Percentiles rank a stretch among this genome's conserved stretches.
These are phyloP conservation scores for Channa striata DNA, from an alignment of 2,797 vertebrate species.

Conservation along the genomic window DNA sequence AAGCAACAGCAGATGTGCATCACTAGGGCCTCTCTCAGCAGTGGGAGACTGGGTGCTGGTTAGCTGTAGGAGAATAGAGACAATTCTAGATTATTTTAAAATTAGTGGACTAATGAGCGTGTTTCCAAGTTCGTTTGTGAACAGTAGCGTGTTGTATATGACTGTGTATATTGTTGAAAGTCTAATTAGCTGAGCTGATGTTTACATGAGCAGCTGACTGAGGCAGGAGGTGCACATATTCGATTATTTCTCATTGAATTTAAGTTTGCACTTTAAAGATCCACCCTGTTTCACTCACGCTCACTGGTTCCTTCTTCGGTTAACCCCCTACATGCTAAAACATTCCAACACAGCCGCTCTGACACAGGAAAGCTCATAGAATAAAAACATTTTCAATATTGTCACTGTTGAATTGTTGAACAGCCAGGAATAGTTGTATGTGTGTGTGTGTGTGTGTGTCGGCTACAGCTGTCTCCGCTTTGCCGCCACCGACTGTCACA, in stretches of 20 bases:
- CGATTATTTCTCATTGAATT: background rate
- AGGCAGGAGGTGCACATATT: background rate
- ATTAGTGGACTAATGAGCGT: background rate
- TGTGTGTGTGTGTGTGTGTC: no score
- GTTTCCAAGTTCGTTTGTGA: no score
- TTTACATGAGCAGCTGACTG: background rate
- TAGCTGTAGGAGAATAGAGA: background rate
- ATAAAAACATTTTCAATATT: background rate
- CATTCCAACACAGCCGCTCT: no score
- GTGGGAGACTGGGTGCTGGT: background rate
- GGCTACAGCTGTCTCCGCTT: no score
- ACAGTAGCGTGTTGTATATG: no score
- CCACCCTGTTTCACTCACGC: no score
- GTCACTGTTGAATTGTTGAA: background rate
- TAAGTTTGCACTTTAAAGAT: background rate
- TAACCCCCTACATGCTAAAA: no score
- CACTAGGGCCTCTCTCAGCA: background rate
- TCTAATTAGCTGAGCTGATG: no score
- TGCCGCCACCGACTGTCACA: no score
- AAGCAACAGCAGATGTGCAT: slow-evolving; percentile 17
- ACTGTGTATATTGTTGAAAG: no score
- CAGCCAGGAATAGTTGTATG: no score
- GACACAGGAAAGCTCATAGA: background rate
- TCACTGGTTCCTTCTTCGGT: no score
- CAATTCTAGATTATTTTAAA: background rate